Evolutionary conservation across 2,113 vertebrate species (phyloP).

Genomic region (Chlamydotis undulata): DNA sequence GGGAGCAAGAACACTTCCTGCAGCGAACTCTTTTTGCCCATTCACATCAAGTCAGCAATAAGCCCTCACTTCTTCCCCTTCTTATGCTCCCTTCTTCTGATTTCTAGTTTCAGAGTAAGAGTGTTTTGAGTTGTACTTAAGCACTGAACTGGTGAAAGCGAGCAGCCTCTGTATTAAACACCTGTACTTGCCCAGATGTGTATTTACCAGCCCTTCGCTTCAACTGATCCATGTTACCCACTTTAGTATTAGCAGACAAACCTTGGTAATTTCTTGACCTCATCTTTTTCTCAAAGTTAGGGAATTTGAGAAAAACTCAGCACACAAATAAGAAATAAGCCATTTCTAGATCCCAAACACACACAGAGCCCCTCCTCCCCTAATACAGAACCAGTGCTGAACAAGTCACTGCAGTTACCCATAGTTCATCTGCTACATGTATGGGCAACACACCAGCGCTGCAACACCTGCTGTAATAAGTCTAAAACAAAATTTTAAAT

Average conservation of each 20-base stretch:
- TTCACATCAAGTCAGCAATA: neutral
- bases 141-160: neutral
- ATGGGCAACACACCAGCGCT: neutral
- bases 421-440: accelerated
- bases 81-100: neutral
- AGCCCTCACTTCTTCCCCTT: neutral
- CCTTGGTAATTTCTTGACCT: neutral
- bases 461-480: neutral
- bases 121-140: neutral
- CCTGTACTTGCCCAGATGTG: neutral
- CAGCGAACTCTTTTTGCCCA: neutral
- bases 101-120: neutral
- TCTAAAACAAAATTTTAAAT: neutral
- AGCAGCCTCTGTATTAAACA: neutral
- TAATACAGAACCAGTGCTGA: neutral
- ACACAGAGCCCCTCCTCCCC: no score
- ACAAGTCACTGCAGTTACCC: neutral
- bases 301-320: neutral
- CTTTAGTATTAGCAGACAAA: neutral
- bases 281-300: neutral
- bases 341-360: neutral
- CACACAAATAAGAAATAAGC: neutral
- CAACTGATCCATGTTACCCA: neutral
- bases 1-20: neutral
- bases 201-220: neutral